Evolutionary conservation across 2,888 invertebrate species (phyloP).

Genomic region (Pammene aurita): DNA sequence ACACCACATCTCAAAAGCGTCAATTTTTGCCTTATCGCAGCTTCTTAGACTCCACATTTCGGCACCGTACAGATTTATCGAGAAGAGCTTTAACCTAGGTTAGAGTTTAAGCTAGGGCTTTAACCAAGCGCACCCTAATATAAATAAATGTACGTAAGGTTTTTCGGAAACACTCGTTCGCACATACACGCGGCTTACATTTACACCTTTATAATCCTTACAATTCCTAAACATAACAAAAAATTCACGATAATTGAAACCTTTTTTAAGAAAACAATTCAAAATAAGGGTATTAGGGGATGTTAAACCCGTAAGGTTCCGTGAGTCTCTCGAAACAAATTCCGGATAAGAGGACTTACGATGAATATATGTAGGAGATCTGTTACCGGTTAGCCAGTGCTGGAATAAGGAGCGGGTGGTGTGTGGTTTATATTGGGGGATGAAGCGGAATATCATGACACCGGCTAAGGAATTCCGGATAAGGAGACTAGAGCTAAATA

Average conservation of each 20-base stretch:
- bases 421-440: background rate
- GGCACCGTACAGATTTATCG: no score
- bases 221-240: constrained; percentile 19
- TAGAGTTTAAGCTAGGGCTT: no score
- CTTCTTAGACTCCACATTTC: no score
- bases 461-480: constrained; percentile 44
- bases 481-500: constrained; percentile 48
- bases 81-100: no score
- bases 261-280: constrained; percentile 41
- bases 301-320: constrained; percentile 42
- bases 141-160: no score
- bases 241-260: constrained; percentile 34
- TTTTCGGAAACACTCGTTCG: no score
- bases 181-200: constrained; percentile 14
- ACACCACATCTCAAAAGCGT: no score
- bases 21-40: no score
- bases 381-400: constrained; percentile 57
- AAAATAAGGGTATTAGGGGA: constrained; percentile 41
- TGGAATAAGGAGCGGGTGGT: constrained; percentile 50
- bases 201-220: background rate
- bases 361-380: constrained; percentile 53
- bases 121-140: no score
- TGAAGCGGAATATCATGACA: background rate
- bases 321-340: constrained; percentile 47
- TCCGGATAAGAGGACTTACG: constrained; percentile 49